These are phyloP conservation scores for Oncorhynchus mykiss DNA, from an alignment of 2,113 vertebrate species.

Conservation along the genomic window DNA sequence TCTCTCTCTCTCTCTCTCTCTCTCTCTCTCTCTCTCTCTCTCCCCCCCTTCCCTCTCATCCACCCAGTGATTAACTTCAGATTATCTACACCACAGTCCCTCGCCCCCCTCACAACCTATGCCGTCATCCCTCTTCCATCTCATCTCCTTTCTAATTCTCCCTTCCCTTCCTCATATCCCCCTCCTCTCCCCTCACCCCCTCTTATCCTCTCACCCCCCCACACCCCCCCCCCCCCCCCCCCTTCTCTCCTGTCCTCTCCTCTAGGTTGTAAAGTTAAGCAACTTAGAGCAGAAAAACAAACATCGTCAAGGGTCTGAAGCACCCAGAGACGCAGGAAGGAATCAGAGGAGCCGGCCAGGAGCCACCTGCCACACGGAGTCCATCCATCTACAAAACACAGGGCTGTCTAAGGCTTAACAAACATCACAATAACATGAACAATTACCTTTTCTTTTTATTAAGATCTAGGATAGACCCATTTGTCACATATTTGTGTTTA, in stretches of 20 bases:
- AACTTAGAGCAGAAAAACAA: not conserved
- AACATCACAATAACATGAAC: too few relatives aligned
- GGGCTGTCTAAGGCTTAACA: not conserved
- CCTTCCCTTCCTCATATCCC: not conserved
- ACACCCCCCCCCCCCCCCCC: too few relatives aligned
- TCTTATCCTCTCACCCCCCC: too few relatives aligned
- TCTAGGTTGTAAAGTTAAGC: not conserved
- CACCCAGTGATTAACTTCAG: not conserved
- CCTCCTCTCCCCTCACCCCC: too few relatives aligned
- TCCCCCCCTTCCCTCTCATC: not conserved
- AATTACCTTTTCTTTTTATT: too few relatives aligned
- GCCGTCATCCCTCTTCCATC: not conserved
- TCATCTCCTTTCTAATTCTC: not conserved
- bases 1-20: not conserved
- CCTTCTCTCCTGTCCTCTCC: not conserved
- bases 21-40: not conserved
- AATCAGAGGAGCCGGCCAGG: not conserved
- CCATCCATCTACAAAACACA: not conserved
- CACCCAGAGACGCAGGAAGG: not conserved
- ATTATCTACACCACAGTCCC: not conserved
- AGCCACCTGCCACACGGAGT: not conserved
- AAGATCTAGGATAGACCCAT: too few relatives aligned
- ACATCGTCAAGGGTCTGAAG: slow-evolving; percentile 4
- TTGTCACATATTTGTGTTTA: too few relatives aligned
- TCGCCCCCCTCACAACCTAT: not conserved